Evolutionary conservation across 1,140 invertebrate species (phyloP).

Genomic region (Conus ventricosus): DNA sequence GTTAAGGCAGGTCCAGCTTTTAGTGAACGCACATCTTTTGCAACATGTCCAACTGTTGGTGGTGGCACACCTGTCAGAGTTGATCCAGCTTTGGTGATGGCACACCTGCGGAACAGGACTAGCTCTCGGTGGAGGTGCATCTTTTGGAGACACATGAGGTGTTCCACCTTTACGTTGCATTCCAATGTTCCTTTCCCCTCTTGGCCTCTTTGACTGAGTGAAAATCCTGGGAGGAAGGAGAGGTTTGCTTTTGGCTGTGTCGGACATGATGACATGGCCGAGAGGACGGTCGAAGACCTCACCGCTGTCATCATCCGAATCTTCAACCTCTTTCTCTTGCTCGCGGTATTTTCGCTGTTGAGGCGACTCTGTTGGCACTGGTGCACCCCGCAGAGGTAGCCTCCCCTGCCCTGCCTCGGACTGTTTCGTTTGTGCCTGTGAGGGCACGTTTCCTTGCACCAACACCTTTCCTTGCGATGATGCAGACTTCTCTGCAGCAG

Average conservation of each 20-base stretch:
- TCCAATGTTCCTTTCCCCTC: background rate
- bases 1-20: too few species aligned
- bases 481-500: too few species aligned
- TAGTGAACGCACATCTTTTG: too few species aligned
- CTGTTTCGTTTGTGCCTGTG: background rate
- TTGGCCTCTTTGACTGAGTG: background rate
- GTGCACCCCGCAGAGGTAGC: background rate
- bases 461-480: background rate
- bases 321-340: background rate
- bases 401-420: background rate
- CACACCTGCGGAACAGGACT: too few species aligned
- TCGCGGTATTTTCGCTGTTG: slow-evolving; percentile 2
- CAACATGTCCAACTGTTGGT: too few species aligned
- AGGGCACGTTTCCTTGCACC: background rate
- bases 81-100: too few species aligned
- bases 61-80: too few species aligned
- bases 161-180: too few species aligned
- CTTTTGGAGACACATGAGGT: too few species aligned
- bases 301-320: background rate
- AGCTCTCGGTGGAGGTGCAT: too few species aligned
- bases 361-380: background rate
- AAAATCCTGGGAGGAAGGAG: background rate
- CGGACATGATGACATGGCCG: background rate
- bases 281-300: background rate
- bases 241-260: background rate